Evolutionary conservation across 2,888 invertebrate species (phyloP), one percentile per base, ranked within the genome.

Genomic region (Urechis unicinctus): DNA sequence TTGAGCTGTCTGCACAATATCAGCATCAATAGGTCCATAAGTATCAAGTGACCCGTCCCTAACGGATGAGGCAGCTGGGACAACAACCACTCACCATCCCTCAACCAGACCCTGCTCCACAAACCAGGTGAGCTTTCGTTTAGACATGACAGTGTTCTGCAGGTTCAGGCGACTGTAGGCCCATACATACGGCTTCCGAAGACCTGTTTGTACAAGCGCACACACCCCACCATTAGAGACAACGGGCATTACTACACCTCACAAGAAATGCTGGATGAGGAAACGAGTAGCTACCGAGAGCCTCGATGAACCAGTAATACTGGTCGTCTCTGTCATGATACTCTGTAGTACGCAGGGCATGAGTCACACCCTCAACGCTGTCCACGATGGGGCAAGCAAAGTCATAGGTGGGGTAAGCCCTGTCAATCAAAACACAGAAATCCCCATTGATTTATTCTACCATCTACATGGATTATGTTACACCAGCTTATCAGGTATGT

Each of bases 341-440:
- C 80, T 99, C 98, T 81, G 94, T 97, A 0, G 98, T 99, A 50
- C 98, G 84, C 52, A 99, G 81, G 0, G 95, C 92, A 75, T 99
- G 98, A 0, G 98, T 99, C 22, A 99, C 95, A 53, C 90, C 88
- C 81, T 99, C 98, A 50, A 96, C 83, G 21, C 94, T 88, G 79
- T 99, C 98, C 50, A 99, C 97, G 72, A 99, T 95, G 0, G 98
- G 98, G 74, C 98, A 99, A 1, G 98, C 96, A 81, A 99, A 99
- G 81, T 99, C 98, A 73, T 99, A 99, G 0, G 98, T 99, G 25
- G 98, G 98, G 79, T 99, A 99, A 0, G 95, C 96, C 73, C 94
- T 94, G 78, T 24, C 79, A 78, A 52, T 6, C 13, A 9, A 17
- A 36, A 36, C 36, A 45, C 6, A 45, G n/a, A 45, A 9, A 45